These are phyloP conservation scores for Parasteatoda tepidariorum DNA, from an alignment of 1,140 invertebrate species.

Conservation along the genomic window DNA sequence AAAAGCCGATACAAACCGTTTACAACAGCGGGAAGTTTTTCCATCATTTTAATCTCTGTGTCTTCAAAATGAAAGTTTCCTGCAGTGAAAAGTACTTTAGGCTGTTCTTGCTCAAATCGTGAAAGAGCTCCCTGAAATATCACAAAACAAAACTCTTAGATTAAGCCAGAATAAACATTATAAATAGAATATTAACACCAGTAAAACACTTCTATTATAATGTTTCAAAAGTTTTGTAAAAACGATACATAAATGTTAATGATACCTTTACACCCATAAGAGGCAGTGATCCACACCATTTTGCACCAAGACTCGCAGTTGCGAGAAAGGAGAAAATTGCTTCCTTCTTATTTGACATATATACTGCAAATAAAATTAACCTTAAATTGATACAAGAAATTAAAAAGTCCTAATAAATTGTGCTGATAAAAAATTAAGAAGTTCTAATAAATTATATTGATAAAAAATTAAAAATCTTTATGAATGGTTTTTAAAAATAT, in stretches of 20 bases:
- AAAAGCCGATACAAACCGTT: background rate
- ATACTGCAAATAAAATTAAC: slow-evolving; percentile 26
- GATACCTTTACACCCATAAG: slow-evolving; percentile 26
- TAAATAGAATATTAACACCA: background rate
- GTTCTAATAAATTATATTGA: too few species aligned
- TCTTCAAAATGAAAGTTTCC: slow-evolving; percentile 18
- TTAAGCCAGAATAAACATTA: background rate
- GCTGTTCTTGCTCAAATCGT: slow-evolving; percentile 13
- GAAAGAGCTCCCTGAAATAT: background rate
- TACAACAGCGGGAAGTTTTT: slow-evolving; percentile 1
- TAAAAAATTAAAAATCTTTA: too few species aligned
- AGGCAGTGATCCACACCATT: slow-evolving; percentile 23
- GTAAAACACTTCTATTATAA: too few species aligned
- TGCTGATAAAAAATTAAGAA: background rate
- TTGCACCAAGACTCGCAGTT: slow-evolving; percentile 31
- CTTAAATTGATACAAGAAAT: background rate
- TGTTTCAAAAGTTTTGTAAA: too few species aligned
- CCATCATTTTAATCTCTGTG: background rate
- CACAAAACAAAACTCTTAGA: background rate
- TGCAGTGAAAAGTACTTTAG: slow-evolving; percentile 26
- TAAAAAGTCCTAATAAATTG: background rate
- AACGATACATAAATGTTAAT: too few species aligned
- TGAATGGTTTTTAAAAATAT: too few species aligned
- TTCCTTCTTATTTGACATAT: slow-evolving; percentile 45
- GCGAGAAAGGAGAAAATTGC: slow-evolving; percentile 28